Percentiles rank a stretch among this genome's conserved stretches.
Conservation (phyloP, 2,113 vertebrate species). For the Guaruba guarouba region DNA sequence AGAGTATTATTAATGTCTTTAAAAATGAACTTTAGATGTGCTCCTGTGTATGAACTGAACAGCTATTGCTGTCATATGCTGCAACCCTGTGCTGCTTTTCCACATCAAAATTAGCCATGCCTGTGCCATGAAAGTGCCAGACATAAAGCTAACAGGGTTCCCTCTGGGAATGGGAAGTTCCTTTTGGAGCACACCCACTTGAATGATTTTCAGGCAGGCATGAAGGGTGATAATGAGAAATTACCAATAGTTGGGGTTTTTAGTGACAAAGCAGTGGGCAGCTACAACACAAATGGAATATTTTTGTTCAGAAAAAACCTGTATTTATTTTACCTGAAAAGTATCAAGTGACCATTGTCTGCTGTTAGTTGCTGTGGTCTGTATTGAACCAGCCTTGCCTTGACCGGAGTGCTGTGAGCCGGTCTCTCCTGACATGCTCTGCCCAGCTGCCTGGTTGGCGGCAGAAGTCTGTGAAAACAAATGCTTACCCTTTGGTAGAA, state of each 20-base stretch:
- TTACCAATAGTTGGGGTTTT: background rate
- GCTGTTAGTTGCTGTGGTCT: background rate
- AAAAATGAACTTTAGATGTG: background rate
- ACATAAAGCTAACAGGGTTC: background rate
- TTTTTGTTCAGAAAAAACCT: background rate
- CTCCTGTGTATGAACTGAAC: background rate
- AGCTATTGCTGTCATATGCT: background rate
- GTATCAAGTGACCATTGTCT: background rate
- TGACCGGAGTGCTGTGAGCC: background rate
- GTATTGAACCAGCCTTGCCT: background rate
- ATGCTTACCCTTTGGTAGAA: background rate
- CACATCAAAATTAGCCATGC: background rate
- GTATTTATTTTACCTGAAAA: background rate
- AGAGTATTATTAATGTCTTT: background rate
- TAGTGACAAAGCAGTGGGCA: background rate
- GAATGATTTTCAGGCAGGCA: background rate
- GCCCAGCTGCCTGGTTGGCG: rapidly evolving
- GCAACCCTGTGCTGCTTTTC: background rate
- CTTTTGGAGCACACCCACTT: background rate
- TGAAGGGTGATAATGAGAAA: background rate
- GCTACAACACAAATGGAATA: background rate
- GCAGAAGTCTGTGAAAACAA: background rate
- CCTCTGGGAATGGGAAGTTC: background rate
- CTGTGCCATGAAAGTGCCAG: background rate
- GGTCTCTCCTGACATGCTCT: background rate